phyloP scores from a whole-genome alignment of 2,797 vertebrate species.

The Nothura maculosa region DNA sequence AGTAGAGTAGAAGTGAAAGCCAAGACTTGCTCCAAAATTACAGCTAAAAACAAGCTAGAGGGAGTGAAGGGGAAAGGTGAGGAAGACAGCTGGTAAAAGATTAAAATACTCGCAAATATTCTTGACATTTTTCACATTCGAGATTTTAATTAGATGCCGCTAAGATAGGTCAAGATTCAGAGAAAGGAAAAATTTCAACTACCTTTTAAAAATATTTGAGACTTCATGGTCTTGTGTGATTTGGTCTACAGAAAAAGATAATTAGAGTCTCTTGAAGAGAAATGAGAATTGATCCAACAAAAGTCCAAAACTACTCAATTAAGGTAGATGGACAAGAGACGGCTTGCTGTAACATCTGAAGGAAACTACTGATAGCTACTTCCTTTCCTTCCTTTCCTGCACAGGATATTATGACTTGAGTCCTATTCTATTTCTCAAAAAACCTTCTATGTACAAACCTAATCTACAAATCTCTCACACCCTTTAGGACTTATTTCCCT shows the following conservation, averaged over 20 bases:
- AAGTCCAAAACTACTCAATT: neutral
- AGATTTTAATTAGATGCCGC: neutral
- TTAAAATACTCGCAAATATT: neutral
- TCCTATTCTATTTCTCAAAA: fast-evolving
- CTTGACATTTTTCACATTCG: neutral
- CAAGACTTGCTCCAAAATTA: neutral
- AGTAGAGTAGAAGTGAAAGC: neutral
- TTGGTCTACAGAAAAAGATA: neutral
- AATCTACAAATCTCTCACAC: neutral
- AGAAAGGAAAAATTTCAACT: neutral
- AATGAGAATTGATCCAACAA: neutral
- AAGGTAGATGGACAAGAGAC: neutral
- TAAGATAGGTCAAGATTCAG: neutral
- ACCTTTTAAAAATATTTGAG: neutral
- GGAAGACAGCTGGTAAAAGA: neutral
- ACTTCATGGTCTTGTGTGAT: neutral
- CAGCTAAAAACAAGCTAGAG: neutral
- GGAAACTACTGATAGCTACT: neutral
- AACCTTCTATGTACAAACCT: neutral
- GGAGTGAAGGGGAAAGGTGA: fast-evolving
- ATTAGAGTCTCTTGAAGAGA: neutral
- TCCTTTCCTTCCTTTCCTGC: neutral
- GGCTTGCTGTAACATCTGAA: neutral
- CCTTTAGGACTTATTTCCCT: neutral
- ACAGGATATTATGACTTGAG: neutral